These are phyloP conservation scores for Drosophila lowei DNA, from an alignment of 1,140 invertebrate genomes.

Conservation along the genomic window DNA sequence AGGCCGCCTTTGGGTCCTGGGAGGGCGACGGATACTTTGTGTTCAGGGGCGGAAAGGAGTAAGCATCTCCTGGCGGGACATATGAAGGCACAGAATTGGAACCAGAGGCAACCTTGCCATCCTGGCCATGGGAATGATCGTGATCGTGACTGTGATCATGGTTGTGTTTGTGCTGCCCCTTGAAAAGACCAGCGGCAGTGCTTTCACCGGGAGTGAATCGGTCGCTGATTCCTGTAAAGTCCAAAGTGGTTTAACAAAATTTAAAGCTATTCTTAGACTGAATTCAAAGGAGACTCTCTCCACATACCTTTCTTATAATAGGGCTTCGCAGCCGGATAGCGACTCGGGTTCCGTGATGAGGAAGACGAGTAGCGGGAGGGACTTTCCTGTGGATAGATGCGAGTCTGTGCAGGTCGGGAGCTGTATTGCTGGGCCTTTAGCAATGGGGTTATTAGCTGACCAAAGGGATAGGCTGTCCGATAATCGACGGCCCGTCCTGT, in stretches of 20 bases:
- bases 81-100: constrained; percentile 63
- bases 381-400: constrained; percentile 42
- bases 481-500: constrained; percentile 80
- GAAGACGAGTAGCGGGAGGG: constrained; percentile 29
- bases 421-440: constrained; percentile 52
- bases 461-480: constrained; percentile 73
- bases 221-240: constrained; percentile 51
- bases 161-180: constrained; percentile 45
- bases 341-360: constrained; percentile 37
- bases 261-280: too few relatives aligned
- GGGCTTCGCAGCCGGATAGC: constrained; percentile 24
- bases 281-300: neutral
- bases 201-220: constrained; percentile 73
- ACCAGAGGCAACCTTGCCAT: constrained; percentile 53
- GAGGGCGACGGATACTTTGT: constrained; percentile 69
- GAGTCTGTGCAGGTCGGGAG: constrained; percentile 46
- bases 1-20: constrained; percentile 57
- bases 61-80: constrained; percentile 60
- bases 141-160: constrained; percentile 47
- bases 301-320: constrained; percentile 48
- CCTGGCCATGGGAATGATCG: constrained; percentile 41
- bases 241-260: neutral
- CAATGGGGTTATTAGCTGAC: constrained; percentile 69
- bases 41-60: constrained; percentile 76
- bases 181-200: constrained; percentile 63